Evolutionary conservation across 2,797 vertebrate species (phyloP).

Genomic region (Phoeniculus purpureus): DNA sequence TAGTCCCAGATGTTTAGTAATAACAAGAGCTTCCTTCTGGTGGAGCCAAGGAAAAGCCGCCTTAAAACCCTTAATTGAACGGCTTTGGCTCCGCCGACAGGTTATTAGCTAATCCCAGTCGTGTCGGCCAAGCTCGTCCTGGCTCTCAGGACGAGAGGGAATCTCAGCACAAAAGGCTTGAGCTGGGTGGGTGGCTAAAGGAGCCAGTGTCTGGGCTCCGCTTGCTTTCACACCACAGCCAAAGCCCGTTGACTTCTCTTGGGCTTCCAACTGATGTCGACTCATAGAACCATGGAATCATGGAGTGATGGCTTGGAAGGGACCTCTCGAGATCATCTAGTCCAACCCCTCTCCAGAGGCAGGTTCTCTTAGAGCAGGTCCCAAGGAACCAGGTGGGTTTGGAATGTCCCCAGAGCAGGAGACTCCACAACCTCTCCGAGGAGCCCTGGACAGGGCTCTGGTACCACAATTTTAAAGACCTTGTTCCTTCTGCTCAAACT

Average conservation of each 20-base stretch:
- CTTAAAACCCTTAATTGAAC: conserved; percentile 35
- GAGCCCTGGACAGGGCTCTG: no score
- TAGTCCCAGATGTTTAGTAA: conserved; percentile 39
- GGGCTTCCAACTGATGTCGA: not conserved
- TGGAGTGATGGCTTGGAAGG: no score
- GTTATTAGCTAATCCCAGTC: conserved; percentile 26
- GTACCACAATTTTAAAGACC: no score
- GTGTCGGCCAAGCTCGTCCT: not conserved
- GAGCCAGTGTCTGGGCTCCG: not conserved
- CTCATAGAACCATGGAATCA: not conserved
- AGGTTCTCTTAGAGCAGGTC: no score
- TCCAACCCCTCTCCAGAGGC: no score
- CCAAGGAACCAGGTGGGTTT: no score
- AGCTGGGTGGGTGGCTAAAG: not conserved
- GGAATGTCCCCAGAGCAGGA: no score
- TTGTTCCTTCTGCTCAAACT: no score
- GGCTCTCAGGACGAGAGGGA: not conserved
- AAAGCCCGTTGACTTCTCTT: not conserved
- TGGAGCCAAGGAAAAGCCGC: conserved; percentile 18
- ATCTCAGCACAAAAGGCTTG: not conserved
- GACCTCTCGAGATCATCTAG: no score
- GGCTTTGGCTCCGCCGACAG: conserved; percentile 39
- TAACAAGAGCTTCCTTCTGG: conserved; percentile 45
- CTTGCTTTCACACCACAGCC: not conserved
- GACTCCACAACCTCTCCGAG: no score